Evolutionary conservation across 2,797 vertebrate species (phyloP), one percentile per base, ranked within the genome.

Genomic region (Geotrypetes seraphini): DNA sequence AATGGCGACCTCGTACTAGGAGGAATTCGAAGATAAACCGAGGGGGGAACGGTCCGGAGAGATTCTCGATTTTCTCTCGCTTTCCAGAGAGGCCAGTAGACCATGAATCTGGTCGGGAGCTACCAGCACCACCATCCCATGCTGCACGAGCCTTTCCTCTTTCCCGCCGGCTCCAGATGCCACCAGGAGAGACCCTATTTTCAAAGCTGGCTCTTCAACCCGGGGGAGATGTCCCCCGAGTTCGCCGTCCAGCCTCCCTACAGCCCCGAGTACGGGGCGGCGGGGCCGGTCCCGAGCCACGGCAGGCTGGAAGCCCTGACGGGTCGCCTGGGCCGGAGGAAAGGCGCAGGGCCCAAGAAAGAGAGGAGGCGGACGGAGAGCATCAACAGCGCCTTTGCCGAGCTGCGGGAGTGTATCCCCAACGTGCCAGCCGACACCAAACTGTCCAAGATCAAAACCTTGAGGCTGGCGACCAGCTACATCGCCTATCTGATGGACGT

Each of bases 31-130:
- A n/a, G n/a, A n/a, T n/a, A n/a, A n/a, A n/a, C n/a, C n/a, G n/a
- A n/a, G n/a, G n/a, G n/a, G n/a, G n/a, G n/a, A n/a, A n/a, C n/a
- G n/a, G n/a, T n/a, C n/a, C n/a, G n/a, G n/a, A n/a, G n/a, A n/a
- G n/a, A n/a, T n/a, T n/a, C n/a, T n/a, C n/a, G n/a, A n/a, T n/a
- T n/a, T n/a, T n/a, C n/a, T n/a, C n/a, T n/a, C n/a, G n/a, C n/a
- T n/a, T n/a, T n/a, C n/a, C n/a, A n/a, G n/a, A n/a, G n/a, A n/a
- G n/a, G 12, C 20, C 44, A 44, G 16, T 43, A 34, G 60, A 76
- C 47, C 59, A 96, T 96, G 92, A 96, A 92, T 82, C 79, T 96
- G 24, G 90, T 96, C 55, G 88, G 91, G 61, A 71, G 89, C 60
- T 95, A 90, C 75, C 90, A 89, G 74, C 86, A 86, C 56, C 85